Conservation (phyloP, 92 coral and sea anemone species). For the Zoanthus sansibaricus region DNA sequence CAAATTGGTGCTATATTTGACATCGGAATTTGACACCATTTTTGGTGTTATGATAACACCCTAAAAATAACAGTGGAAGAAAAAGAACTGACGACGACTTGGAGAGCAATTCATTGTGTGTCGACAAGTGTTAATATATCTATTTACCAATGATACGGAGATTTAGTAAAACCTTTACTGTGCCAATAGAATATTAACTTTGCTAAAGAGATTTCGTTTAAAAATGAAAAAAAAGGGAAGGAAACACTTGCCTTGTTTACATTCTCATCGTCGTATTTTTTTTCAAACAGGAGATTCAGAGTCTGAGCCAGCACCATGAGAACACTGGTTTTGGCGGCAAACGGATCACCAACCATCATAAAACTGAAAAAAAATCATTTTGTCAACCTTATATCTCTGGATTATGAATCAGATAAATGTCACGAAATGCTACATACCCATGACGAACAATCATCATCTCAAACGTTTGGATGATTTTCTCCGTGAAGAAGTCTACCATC, state of each 20-base stretch:
- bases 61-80: too few species aligned
- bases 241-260: slow-evolving; percentile 82
- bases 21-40: too few species aligned
- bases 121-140: too few species aligned
- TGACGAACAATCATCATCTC: slow-evolving; percentile 99
- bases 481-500: slow-evolving; percentile 95
- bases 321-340: slow-evolving; percentile 94
- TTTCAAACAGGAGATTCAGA: slow-evolving; percentile 79
- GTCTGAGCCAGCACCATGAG: slow-evolving; percentile 93
- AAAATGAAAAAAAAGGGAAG: background rate
- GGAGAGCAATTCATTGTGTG: too few species aligned
- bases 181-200: background rate
- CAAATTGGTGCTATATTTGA: too few species aligned
- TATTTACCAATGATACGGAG: too few species aligned
- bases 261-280: slow-evolving; percentile 92
- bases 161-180: too few species aligned
- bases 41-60: too few species aligned
- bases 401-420: background rate
- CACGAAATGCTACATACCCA: slow-evolving; percentile 72
- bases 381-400: background rate
- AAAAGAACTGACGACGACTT: too few species aligned
- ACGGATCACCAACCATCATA: slow-evolving; percentile 99
- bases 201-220: background rate
- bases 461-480: slow-evolving; percentile 95
- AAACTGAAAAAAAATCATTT: slow-evolving; percentile 64